phyloP scores from a whole-genome alignment of 2,888 invertebrate genomes.

The Pherbina coryleti region DNA sequence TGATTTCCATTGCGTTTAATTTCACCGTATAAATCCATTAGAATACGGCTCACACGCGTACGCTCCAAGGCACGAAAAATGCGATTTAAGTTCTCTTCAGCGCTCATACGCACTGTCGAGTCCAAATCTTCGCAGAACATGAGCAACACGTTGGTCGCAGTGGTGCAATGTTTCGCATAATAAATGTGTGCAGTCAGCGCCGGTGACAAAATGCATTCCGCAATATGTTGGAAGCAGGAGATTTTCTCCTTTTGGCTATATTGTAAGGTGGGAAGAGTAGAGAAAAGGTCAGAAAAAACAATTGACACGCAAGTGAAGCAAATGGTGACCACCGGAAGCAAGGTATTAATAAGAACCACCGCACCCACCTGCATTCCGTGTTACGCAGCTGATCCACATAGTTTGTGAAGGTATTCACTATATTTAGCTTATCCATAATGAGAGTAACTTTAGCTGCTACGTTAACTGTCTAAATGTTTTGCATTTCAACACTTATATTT shows the following conservation, averaged over 20 bases:
- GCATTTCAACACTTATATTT: constrained; percentile 7
- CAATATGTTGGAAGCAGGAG: constrained; percentile 78
- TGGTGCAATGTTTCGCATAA: constrained; percentile 76
- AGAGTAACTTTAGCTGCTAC: background rate
- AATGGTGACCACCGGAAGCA: background rate
- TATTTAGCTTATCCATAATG: constrained; percentile 21
- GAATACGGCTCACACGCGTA: constrained; percentile 79
- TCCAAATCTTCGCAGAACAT: constrained; percentile 82
- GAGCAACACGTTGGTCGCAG: constrained; percentile 79
- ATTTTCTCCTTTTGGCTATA: constrained; percentile 82
- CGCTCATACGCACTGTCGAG: constrained; percentile 82
- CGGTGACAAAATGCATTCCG: constrained; percentile 76
- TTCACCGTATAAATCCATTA: constrained; percentile 85
- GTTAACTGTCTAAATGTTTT: background rate
- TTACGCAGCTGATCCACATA: constrained; percentile 67
- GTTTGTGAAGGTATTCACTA: constrained; percentile 61
- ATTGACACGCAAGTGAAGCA: background rate
- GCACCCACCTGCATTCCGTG: constrained; percentile 68
- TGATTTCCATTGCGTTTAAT: constrained; percentile 82
- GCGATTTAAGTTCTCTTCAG: constrained; percentile 85
- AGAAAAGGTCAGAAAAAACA: background rate
- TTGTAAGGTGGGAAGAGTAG: background rate
- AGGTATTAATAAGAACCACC: background rate
- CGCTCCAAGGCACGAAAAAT: constrained; percentile 80
- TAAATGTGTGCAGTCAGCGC: constrained; percentile 71